Conservation (phyloP, 2,888 invertebrate species). For the Drosophila atripex region DNA sequence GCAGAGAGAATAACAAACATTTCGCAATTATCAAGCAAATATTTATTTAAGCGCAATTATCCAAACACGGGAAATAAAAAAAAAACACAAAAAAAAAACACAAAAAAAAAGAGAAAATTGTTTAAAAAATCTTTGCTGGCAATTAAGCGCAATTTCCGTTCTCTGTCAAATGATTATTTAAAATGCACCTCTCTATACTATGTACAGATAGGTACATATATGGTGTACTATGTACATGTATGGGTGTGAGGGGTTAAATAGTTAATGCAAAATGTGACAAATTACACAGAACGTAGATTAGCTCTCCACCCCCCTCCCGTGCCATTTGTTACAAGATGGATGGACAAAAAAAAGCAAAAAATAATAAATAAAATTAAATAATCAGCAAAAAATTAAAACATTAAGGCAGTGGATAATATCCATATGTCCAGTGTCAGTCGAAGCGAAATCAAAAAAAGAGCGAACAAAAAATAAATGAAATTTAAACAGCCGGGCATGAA, state of each 20-base stretch:
- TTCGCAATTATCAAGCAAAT: slow-evolving; percentile 38
- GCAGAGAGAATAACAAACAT: slow-evolving; percentile 14
- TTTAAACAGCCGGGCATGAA: slow-evolving; percentile 8
- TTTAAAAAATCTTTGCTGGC: slow-evolving; percentile 39
- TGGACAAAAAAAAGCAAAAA: slow-evolving; percentile 12
- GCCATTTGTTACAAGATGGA: slow-evolving; percentile 36
- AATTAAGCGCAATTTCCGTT: slow-evolving; percentile 66
- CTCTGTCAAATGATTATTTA: slow-evolving; percentile 48
- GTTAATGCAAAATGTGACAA: slow-evolving; percentile 40
- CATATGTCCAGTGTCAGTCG: slow-evolving; percentile 61
- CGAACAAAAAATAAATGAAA: slow-evolving; percentile 9
- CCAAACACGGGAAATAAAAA: slow-evolving; percentile 4
- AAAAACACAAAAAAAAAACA: neutral
- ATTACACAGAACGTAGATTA: slow-evolving; percentile 23
- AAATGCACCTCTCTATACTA: too few relatives aligned
- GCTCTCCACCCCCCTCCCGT: neutral
- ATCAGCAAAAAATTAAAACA: slow-evolving; percentile 28
- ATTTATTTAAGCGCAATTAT: slow-evolving; percentile 44
- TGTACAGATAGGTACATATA: too few relatives aligned
- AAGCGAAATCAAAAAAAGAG: slow-evolving; percentile 50
- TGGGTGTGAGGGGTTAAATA: slow-evolving; percentile 11
- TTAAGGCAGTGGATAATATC: slow-evolving; percentile 49
- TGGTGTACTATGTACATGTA: too few relatives aligned
- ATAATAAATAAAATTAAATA: slow-evolving; percentile 28
- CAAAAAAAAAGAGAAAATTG: slow-evolving; percentile 1